Conservation (phyloP, 2,113 vertebrate species). For the Saguinus midas region DNA sequence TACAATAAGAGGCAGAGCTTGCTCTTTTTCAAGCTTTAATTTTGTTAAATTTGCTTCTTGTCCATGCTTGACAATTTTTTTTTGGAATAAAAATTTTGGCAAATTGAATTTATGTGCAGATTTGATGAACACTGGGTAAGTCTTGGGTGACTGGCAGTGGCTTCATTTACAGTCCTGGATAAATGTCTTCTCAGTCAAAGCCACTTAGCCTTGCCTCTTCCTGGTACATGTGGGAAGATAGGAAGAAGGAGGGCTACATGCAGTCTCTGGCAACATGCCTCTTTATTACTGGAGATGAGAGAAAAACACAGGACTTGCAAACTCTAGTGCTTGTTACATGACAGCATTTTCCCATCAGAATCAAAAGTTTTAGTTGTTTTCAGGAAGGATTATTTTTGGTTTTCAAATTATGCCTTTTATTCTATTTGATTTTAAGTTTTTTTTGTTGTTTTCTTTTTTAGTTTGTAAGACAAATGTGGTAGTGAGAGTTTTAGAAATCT, state of each 20-base stretch:
- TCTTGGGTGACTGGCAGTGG: neutral
- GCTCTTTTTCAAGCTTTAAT: neutral
- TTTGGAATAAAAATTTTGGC: neutral
- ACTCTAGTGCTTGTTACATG: neutral
- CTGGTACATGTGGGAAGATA: rapidly evolving
- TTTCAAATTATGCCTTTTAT: neutral
- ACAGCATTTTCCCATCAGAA: neutral
- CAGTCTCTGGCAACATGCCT: rapidly evolving
- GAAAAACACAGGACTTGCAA: neutral
- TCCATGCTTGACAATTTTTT: neutral
- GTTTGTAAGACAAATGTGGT: neutral
- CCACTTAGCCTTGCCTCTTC: neutral
- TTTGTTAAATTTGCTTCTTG: neutral
- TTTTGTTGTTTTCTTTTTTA: neutral
- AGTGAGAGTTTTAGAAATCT: neutral
- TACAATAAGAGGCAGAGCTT: neutral
- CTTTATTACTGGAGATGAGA: neutral
- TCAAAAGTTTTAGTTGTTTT: neutral
- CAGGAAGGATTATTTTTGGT: neutral
- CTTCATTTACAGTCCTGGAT: neutral
- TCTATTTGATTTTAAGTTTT: neutral
- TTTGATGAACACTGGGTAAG: constrained; percentile 25
- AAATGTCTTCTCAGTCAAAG: neutral
- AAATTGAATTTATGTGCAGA: constrained; percentile 20
- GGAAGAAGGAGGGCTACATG: neutral